Conservation (phyloP, 2,797 vertebrate species). For the Clamator glandarius region DNA sequence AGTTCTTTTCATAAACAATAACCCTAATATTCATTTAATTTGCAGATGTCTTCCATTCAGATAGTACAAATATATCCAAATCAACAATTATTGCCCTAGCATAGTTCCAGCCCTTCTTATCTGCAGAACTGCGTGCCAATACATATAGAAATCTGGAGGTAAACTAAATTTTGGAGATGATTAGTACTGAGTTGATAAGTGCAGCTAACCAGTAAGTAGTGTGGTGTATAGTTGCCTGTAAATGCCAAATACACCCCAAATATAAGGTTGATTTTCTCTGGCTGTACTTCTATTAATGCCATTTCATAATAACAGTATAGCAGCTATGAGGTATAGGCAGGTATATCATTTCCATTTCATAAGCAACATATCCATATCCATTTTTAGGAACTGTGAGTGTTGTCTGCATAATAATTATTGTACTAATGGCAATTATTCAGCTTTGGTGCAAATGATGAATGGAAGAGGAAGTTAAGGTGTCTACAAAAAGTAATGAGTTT, state of each 20-base stretch:
- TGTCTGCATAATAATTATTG: conserved; percentile 8
- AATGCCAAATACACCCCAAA: background rate
- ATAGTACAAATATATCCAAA: background rate
- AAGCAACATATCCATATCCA: background rate
- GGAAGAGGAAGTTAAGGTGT: background rate
- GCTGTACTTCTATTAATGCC: background rate
- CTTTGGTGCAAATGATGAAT: background rate
- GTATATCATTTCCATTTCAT: background rate
- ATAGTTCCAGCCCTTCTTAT: background rate
- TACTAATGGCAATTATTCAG: conserved; percentile 23
- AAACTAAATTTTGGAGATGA: background rate
- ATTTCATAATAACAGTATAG: background rate
- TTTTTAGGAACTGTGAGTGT: background rate
- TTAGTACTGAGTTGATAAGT: background rate
- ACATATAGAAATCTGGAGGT: background rate
- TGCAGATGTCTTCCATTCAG: background rate
- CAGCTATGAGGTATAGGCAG: background rate
- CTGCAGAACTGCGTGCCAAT: background rate
- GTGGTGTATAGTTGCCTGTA: background rate
- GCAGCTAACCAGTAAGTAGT: background rate
- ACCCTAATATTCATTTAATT: background rate
- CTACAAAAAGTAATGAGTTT: conserved; percentile 27
- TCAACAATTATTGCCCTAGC: background rate
- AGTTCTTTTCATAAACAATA: background rate
- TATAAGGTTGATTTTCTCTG: background rate